A percentile compares a stretch with the other conserved stretches of the same genome.
These are phyloP conservation scores for Gonatopus flavifemur DNA, from an alignment of 1,140 invertebrate genomes.

Conservation along the genomic window DNA sequence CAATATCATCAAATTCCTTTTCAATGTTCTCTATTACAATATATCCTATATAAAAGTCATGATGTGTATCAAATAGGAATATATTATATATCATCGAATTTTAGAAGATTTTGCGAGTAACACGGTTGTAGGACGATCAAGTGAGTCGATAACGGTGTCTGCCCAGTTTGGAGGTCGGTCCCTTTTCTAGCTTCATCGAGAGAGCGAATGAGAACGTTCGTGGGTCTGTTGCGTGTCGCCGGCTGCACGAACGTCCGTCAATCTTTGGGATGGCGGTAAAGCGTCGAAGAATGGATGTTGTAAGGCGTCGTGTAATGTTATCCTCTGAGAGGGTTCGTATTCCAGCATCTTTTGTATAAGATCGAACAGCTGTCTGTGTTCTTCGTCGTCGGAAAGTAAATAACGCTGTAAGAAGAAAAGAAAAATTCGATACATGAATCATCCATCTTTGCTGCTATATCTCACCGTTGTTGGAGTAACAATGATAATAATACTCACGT, in stretches of 20 bases:
- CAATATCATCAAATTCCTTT: no score
- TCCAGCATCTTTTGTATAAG: conserved; percentile 94
- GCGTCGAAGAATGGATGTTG: conserved; percentile 92
- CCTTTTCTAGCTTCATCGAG: conserved; percentile 62
- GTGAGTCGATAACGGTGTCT: conserved; percentile 35
- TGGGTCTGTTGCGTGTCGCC: conserved; percentile 57
- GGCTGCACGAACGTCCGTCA: conserved; percentile 62
- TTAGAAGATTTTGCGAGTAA: conserved; percentile 7
- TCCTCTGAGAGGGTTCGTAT: conserved; percentile 89
- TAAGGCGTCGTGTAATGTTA: conserved; percentile 86
- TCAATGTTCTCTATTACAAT: no score
- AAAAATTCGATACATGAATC: background rate
- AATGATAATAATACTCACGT: conserved; percentile 66
- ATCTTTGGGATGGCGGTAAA: conserved; percentile 72
- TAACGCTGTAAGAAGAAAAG: conserved; percentile 75
- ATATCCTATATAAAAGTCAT: no score
- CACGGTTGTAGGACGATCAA: conserved; percentile 19
- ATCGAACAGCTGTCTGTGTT: conserved; percentile 92
- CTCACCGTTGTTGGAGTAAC: background rate
- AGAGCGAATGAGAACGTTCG: conserved; percentile 66
- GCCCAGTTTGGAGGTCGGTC: conserved; percentile 46
- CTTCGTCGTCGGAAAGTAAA: conserved; percentile 82
- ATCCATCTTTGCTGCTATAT: background rate
- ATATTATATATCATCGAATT: conserved; percentile 34
- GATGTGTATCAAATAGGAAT: no score